Conservation (phyloP, 1,140 invertebrate species). For the Drosophila fuyamai region DNA sequence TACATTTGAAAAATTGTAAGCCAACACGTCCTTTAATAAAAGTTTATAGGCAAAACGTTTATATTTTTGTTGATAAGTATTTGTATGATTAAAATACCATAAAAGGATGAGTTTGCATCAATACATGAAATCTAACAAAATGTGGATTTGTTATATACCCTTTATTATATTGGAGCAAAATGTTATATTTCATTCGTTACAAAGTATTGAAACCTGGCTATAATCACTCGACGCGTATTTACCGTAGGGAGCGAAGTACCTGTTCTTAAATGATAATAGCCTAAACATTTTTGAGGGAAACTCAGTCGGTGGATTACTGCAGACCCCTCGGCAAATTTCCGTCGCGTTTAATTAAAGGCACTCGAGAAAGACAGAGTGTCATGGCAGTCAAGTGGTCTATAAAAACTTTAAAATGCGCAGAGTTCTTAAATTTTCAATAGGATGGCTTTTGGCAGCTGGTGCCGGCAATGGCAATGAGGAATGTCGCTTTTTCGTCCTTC, state of each 20-base stretch:
- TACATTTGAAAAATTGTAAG: no score
- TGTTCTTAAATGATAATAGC: background rate
- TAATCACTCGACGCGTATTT: background rate
- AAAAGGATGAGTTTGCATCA: no score
- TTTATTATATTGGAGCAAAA: no score
- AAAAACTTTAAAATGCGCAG: conserved; percentile 22
- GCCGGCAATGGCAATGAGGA: conserved; percentile 9
- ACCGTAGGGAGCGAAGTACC: background rate
- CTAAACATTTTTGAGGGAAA: background rate
- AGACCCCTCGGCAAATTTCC: conserved; percentile 6
- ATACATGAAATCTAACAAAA: no score
- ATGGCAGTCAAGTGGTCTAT: conserved; percentile 37
- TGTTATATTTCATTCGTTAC: no score
- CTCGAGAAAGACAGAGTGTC: conserved; percentile 17
- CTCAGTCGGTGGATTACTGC: conserved; percentile 15
- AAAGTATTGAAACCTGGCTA: background rate
- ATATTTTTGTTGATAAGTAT: no score
- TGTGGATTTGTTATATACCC: no score
- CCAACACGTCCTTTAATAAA: no score
- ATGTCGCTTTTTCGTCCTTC: conserved; percentile 19
- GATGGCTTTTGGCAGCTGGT: conserved; percentile 15
- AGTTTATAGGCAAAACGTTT: no score
- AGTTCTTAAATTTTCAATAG: conserved; percentile 45
- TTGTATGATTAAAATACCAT: no score
- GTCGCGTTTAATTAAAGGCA: conserved; percentile 47